These are phyloP conservation scores for Rousettus leschenaultii DNA, from an alignment of 2,113 vertebrate species.

Conservation along the genomic window DNA sequence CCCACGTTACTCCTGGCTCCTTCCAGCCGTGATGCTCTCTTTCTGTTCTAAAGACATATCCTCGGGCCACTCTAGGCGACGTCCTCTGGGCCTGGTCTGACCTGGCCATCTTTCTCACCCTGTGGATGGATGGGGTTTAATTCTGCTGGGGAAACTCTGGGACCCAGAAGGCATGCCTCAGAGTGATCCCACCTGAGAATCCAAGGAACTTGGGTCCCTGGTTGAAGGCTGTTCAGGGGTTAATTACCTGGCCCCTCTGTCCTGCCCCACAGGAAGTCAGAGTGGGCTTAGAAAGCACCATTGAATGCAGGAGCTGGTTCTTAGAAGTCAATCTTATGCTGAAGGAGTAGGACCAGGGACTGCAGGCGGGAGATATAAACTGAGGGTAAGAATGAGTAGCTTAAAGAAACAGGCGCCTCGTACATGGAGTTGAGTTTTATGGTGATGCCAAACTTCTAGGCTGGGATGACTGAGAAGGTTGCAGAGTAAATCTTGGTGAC, in stretches of 20 bases:
- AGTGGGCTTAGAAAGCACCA: not conserved
- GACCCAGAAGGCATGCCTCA: not conserved
- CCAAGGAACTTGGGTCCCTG: not conserved
- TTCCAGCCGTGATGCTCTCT: not conserved
- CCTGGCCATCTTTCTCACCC: not conserved
- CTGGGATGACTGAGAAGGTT: not conserved
- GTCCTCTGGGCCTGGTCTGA: not conserved
- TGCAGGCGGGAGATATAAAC: accelerated
- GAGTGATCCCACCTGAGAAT: not conserved
- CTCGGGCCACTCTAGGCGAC: not conserved
- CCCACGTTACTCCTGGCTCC: accelerated
- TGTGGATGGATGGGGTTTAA: not conserved
- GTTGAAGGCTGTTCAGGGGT: not conserved
- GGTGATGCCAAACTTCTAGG: not conserved
- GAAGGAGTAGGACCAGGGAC: not conserved
- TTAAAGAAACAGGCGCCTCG: not conserved
- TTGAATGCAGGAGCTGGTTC: not conserved
- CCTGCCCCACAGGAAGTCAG: not conserved
- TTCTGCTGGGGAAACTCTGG: not conserved
- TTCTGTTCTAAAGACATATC: not conserved
- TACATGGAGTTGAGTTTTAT: not conserved
- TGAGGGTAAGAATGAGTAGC: not conserved
- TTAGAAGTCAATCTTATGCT: not conserved
- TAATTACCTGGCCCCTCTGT: not conserved
- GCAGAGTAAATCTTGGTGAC: not conserved